Conservation (phyloP, 2,113 vertebrate species). For the Oryzias woworae region DNA sequence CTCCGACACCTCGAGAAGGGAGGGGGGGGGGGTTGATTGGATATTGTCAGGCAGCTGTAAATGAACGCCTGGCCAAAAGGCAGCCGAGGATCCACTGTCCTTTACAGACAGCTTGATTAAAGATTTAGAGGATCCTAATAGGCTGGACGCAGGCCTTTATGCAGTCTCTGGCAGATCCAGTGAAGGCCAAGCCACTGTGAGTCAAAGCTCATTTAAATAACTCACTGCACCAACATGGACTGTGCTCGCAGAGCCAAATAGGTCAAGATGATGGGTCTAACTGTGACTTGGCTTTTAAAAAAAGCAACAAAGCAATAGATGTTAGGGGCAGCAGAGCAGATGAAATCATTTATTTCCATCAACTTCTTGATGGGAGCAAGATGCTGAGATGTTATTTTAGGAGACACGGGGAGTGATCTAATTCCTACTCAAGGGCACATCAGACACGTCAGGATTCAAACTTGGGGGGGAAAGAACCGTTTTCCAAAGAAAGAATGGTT, state of each 20-base stretch:
- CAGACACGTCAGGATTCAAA: slow-evolving; percentile 40
- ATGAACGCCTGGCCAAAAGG: slow-evolving; percentile 35
- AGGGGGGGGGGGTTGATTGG: slow-evolving; percentile 48
- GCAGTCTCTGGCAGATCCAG: slow-evolving; percentile 55
- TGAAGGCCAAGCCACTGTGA: slow-evolving; percentile 60
- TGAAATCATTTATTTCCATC: slow-evolving; percentile 42
- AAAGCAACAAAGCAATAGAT: slow-evolving; percentile 3
- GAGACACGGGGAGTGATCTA: slow-evolving; percentile 40
- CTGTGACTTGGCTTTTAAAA: slow-evolving; percentile 31
- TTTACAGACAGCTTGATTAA: slow-evolving; percentile 61
- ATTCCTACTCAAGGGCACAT: slow-evolving; percentile 62
- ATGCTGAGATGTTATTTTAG: slow-evolving; percentile 48
- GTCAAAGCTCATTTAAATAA: slow-evolving; percentile 75
- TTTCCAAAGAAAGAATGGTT: neutral
- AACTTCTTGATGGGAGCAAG: slow-evolving; percentile 50
- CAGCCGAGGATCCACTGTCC: slow-evolving; percentile 40
- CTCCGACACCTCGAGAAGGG: slow-evolving; percentile 33
- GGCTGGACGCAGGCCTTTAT: slow-evolving; percentile 49
- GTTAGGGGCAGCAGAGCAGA: slow-evolving; percentile 42
- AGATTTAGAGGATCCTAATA: slow-evolving; percentile 59
- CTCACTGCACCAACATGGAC: slow-evolving; percentile 64
- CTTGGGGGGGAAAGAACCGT: slow-evolving; percentile 10
- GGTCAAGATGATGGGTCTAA: slow-evolving; percentile 52
- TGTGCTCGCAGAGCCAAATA: slow-evolving; percentile 60
- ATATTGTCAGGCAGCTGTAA: slow-evolving; percentile 45